Conservation (phyloP, 2,113 vertebrate species). For the Gulo gulo region DNA sequence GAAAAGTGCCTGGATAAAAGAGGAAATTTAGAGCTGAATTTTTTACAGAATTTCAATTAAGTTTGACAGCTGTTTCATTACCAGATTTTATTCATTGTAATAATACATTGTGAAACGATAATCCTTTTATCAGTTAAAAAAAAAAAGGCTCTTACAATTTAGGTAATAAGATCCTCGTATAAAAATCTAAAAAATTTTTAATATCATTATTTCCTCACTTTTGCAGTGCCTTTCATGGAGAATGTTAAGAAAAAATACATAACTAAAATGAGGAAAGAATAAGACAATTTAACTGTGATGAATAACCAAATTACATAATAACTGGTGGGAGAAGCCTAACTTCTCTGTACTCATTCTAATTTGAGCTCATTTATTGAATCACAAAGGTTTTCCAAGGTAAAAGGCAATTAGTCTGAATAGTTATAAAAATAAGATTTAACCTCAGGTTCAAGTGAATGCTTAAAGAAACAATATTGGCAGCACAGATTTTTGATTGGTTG, state of each 20-base stretch:
- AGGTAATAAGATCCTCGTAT: conserved; percentile 31
- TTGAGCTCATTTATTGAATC: conserved; percentile 44
- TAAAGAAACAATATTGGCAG: not conserved
- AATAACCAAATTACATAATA: conserved; percentile 63
- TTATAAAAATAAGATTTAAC: conserved; percentile 37
- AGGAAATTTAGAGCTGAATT: conserved; percentile 17
- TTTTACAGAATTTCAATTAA: conserved; percentile 59
- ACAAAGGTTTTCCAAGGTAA: conserved; percentile 46
- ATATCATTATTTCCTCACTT: conserved; percentile 14
- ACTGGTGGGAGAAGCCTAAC: conserved; percentile 25
- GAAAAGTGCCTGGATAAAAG: not conserved
- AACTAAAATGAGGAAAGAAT: conserved; percentile 17
- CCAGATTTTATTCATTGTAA: conserved; percentile 47
- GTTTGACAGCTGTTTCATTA: conserved; percentile 65
- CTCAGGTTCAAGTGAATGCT: not conserved
- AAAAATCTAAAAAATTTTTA: conserved; percentile 41
- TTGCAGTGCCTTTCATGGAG: conserved; percentile 42
- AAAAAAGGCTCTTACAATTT: conserved; percentile 33
- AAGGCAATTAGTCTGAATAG: conserved; percentile 10
- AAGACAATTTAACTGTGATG: conserved; percentile 40
- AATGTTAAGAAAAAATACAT: conserved; percentile 44
- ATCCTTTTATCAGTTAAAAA: conserved; percentile 52
- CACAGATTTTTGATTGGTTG: not conserved
- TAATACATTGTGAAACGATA: conserved; percentile 55
- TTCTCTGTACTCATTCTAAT: conserved; percentile 45